Evolutionary conservation across 1,140 invertebrate species (phyloP).

Genomic region (Teleogryllus occipitalis): DNA sequence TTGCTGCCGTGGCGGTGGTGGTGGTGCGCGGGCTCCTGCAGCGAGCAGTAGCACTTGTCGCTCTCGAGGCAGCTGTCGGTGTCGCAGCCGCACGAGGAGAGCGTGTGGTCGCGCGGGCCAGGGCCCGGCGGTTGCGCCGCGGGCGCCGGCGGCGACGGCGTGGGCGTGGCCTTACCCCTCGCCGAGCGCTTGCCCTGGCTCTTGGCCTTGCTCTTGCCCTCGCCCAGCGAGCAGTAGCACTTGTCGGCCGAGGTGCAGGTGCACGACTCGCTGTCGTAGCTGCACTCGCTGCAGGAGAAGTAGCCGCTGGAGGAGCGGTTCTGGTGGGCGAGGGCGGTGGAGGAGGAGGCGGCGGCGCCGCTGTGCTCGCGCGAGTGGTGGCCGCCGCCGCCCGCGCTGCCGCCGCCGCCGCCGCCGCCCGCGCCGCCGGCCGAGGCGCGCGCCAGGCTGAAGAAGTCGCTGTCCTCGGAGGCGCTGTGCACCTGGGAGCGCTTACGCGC

Average conservation of each 20-base stretch:
- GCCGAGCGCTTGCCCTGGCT: not conserved
- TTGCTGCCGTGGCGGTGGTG: conserved; percentile 26
- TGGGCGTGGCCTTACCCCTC: not conserved
- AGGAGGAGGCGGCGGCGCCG: not conserved
- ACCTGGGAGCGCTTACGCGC: conserved; percentile 26
- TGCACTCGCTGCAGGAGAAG: conserved; percentile 78
- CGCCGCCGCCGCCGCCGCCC: not conserved
- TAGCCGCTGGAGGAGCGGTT: conserved; percentile 49
- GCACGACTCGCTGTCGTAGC: conserved; percentile 71
- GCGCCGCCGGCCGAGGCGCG: conserved; percentile 27
- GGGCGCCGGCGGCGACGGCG: no score
- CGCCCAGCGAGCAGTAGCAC: conserved; percentile 59
- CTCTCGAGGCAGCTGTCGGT: conserved; percentile 79
- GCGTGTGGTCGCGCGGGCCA: not conserved
- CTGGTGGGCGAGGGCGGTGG: not conserved
- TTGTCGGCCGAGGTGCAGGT: conserved; percentile 63
- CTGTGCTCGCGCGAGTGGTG: not conserved
- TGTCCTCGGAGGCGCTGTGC: conserved; percentile 54
- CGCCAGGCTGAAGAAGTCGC: conserved; percentile 49
- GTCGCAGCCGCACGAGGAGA: conserved; percentile 57
- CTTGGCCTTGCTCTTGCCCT: not conserved
- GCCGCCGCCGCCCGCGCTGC: not conserved
- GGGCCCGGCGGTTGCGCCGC: not conserved
- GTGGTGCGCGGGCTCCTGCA: conserved; percentile 20
- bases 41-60: conserved; percentile 75